Evolutionary conservation across 2,113 vertebrate species (phyloP).

Genomic region (Oncorhynchus gorbuscha): DNA sequence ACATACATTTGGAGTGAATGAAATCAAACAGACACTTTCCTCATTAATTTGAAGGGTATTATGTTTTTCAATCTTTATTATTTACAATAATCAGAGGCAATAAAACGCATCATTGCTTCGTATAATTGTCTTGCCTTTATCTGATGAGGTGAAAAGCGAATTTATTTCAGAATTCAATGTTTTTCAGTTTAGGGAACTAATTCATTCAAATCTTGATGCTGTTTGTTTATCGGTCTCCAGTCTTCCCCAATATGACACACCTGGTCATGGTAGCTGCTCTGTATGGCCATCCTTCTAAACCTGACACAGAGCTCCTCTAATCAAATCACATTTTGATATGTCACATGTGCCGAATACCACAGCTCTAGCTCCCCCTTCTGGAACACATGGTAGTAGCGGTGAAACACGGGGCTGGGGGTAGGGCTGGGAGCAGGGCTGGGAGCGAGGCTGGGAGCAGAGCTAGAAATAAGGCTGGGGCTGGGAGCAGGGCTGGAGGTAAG

Average conservation of each 20-base stretch:
- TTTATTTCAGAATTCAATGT: too few species aligned
- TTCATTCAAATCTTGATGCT: too few species aligned
- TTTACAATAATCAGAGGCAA: slow-evolving; percentile 8
- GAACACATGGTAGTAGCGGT: slow-evolving; percentile 97
- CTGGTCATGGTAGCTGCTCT: slow-evolving; percentile 91
- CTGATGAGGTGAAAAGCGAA: background rate
- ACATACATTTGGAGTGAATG: background rate
- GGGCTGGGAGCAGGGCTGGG: accelerated
- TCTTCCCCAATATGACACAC: slow-evolving; percentile 88
- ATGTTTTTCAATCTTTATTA: slow-evolving; percentile 12
- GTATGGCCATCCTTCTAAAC: slow-evolving; percentile 72
- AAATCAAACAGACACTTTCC: background rate
- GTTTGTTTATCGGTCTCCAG: background rate
- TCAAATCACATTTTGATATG: too few species aligned
- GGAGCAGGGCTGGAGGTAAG: too few species aligned
- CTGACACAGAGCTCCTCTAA: slow-evolving; percentile 73
- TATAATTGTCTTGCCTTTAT: background rate
- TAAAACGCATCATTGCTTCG: slow-evolving; percentile 7
- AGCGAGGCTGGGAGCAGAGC: too few species aligned
- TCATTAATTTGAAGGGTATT: slow-evolving; percentile 29
- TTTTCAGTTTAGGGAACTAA: too few species aligned
- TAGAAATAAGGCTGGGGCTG: too few species aligned
- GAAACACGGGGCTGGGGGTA: slow-evolving; percentile 71
- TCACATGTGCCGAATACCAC: too few species aligned
- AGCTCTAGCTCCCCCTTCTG: slow-evolving; percentile 83